Evolutionary conservation across 2,888 invertebrate species (phyloP).

Genomic region (Bursaphelenchus okinawaensis): DNA sequence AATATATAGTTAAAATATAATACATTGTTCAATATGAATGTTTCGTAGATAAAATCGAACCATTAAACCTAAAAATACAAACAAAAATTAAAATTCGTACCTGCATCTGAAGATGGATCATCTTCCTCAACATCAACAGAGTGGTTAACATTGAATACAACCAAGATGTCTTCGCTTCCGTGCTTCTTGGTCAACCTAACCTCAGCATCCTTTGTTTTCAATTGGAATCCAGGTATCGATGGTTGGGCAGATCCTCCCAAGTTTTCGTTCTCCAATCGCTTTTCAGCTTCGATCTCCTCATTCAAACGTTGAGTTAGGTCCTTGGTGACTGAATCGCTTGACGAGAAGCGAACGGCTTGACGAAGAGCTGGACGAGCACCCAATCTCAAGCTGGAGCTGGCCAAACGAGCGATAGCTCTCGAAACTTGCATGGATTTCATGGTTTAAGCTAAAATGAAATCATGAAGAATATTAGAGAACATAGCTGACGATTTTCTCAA

Average conservation of each 20-base stretch:
- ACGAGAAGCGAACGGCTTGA: conserved; percentile 4
- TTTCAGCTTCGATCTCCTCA: conserved; percentile 81
- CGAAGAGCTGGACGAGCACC: background rate
- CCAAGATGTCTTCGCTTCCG: conserved; percentile 68
- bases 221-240: conserved; percentile 75
- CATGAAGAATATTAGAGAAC: too few relatives aligned
- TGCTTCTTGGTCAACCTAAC: conserved; percentile 68
- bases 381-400: background rate
- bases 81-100: conserved; percentile 4
- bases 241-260: conserved; percentile 61
- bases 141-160: conserved; percentile 87
- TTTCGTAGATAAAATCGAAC: too few relatives aligned
- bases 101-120: conserved; percentile 33
- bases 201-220: conserved; percentile 75
- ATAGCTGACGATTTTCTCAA: too few relatives aligned
- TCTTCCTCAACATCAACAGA: conserved; percentile 75
- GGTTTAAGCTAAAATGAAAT: background rate
- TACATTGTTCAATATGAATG: too few relatives aligned
- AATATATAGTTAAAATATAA: too few relatives aligned
- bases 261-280: conserved; percentile 58
- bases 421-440: background rate
- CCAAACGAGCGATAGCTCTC: background rate
- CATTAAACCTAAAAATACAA: conserved; percentile 1
- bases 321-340: background rate
- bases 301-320: background rate